phyloP scores from a whole-genome alignment of 2,888 invertebrate species.

The Chalcis sispes region DNA sequence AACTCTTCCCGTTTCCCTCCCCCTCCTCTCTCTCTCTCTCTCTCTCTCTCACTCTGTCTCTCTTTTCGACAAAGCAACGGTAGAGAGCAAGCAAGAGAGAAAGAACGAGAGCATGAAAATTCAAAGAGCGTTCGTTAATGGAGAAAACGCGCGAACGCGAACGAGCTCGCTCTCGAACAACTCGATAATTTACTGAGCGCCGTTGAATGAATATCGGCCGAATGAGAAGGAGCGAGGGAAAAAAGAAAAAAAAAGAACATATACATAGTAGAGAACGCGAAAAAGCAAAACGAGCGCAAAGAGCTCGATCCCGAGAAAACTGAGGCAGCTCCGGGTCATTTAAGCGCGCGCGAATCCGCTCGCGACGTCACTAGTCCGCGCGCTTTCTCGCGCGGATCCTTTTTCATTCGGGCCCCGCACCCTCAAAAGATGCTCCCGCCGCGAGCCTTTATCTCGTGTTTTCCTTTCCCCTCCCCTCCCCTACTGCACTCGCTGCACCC shows the following conservation, averaged over 20 bases:
- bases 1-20: not conserved
- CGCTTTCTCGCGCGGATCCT: too few species aligned
- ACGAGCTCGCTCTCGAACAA: not conserved
- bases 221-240: not conserved
- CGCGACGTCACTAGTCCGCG: too few species aligned
- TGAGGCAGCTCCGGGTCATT: not conserved
- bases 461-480: not conserved
- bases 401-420: too few species aligned
- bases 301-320: too few species aligned
- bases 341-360: not conserved
- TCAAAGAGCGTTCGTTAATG: conserved; percentile 14
- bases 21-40: not conserved
- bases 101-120: conserved; percentile 31
- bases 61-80: too few species aligned
- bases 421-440: too few species aligned
- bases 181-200: conserved; percentile 21
- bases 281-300: too few species aligned
- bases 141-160: conserved; percentile 1
- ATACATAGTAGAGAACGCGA: not conserved
- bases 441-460: too few species aligned
- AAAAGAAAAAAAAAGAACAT: not conserved
- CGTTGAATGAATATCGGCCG: conserved; percentile 7
- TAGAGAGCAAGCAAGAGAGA: not conserved
- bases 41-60: not conserved
- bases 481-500: not conserved